Evolutionary conservation across 2,888 invertebrate species (phyloP).

Genomic region (Trichopoda pennipes): DNA sequence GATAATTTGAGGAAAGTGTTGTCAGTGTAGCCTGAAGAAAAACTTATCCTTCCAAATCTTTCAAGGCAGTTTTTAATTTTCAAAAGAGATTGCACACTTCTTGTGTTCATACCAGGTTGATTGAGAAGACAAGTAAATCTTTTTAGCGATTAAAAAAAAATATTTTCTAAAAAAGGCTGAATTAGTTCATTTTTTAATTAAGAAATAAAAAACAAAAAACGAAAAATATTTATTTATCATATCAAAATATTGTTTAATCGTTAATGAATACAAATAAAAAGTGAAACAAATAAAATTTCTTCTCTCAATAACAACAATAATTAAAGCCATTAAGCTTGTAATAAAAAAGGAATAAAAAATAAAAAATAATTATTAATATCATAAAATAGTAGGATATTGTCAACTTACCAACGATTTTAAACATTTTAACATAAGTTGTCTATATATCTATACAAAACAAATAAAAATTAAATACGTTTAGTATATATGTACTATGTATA

Average conservation of each 20-base stretch:
- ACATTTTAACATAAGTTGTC: slow-evolving; percentile 6
- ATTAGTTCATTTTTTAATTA: slow-evolving; percentile 53
- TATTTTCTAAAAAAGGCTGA: slow-evolving; percentile 60
- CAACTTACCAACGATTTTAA: slow-evolving; percentile 59
- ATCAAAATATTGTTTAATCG: slow-evolving; percentile 49
- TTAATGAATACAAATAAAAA: slow-evolving; percentile 9
- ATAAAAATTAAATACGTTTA: background rate
- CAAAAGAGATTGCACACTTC: too few species aligned
- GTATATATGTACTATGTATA: slow-evolving; percentile 35
- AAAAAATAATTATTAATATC: slow-evolving; percentile 12
- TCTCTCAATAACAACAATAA: background rate
- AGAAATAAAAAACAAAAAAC: slow-evolving; percentile 15
- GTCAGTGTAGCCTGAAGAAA: too few species aligned
- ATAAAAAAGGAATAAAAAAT: slow-evolving; percentile 17
- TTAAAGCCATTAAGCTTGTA: slow-evolving; percentile 21
- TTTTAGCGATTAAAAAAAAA: background rate
- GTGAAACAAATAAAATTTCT: background rate
- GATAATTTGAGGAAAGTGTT: too few species aligned
- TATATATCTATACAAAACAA: background rate
- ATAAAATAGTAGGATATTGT: slow-evolving; percentile 34
- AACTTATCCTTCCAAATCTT: too few species aligned
- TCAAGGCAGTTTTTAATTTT: too few species aligned
- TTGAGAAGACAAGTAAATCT: background rate
- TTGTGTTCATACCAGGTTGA: too few species aligned
- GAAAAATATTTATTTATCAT: slow-evolving; percentile 57